Conservation (phyloP, 2,888 invertebrate genomes). For the Parnassius glacialis region DNA sequence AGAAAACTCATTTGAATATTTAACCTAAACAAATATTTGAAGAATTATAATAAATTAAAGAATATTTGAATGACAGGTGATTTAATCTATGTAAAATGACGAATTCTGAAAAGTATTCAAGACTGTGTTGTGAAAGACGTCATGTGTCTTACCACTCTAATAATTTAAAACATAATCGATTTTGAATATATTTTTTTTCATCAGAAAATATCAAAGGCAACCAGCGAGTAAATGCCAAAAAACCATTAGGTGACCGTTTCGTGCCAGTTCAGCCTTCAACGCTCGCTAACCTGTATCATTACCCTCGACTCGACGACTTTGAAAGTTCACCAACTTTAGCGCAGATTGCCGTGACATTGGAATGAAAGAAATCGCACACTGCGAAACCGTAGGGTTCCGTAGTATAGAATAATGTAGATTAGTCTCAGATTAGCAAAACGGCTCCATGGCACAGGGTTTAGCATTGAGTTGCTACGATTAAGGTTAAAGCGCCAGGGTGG, state of each 20-base stretch:
- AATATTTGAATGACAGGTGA: background rate
- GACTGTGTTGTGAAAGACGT: background rate
- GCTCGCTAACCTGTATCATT: conserved; percentile 3
- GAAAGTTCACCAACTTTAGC: conserved; percentile 14
- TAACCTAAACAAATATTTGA: background rate
- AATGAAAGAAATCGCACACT: background rate
- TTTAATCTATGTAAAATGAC: background rate
- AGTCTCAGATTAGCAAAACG: too few species aligned
- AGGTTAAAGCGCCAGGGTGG: too few species aligned
- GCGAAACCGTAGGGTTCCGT: conserved; percentile 1
- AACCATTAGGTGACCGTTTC: conserved; percentile 7
- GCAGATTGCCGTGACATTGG: conserved; percentile 9
- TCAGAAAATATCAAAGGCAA: conserved; percentile 10
- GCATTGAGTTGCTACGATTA: too few species aligned
- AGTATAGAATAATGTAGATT: too few species aligned
- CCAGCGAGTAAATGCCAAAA: conserved; percentile 5
- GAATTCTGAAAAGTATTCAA: background rate
- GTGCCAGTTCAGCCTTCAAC: conserved; percentile 3
- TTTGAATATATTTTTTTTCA: background rate
- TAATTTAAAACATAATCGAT: background rate
- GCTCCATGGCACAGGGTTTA: too few species aligned
- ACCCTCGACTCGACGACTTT: conserved; percentile 5
- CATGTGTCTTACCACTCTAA: background rate
- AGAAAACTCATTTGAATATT: too few species aligned
- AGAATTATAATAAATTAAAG: background rate